Conservation (phyloP, 2,797 vertebrate genomes). For the Microhierax caerulescens region DNA sequence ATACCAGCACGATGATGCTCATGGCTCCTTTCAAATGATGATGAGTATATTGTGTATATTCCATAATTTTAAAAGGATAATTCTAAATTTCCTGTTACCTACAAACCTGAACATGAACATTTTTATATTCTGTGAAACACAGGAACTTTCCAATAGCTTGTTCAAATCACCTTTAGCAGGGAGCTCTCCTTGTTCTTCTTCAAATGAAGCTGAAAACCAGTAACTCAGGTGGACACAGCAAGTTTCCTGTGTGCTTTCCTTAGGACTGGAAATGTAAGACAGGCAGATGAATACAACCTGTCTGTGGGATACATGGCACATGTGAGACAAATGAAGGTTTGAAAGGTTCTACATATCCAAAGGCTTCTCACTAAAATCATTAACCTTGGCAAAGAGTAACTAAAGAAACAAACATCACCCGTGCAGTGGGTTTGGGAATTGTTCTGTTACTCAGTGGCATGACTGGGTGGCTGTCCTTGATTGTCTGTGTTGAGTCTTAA, state of each 20-base stretch:
- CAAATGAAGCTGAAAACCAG: neutral
- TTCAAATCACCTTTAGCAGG: neutral
- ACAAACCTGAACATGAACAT: neutral
- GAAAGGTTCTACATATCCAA: neutral
- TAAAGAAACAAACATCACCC: neutral
- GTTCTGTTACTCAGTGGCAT: neutral
- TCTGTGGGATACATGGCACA: neutral
- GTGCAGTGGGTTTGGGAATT: neutral
- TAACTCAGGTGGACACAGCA: neutral
- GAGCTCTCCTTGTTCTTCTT: neutral
- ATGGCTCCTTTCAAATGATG: neutral
- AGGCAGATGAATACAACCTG: neutral
- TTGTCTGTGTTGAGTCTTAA: neutral
- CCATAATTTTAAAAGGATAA: neutral
- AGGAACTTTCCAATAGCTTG: neutral
- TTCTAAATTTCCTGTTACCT: neutral
- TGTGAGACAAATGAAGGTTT: neutral
- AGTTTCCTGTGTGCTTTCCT: neutral
- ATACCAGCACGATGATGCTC: neutral
- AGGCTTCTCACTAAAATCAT: neutral
- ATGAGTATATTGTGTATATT: neutral
- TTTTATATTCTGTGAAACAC: neutral
- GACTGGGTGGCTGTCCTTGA: neutral
- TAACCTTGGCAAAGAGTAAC: neutral
- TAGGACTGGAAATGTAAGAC: neutral